Evolutionary conservation across 2,888 invertebrate species (phyloP).

Genomic region (Syrphus vitripennis): DNA sequence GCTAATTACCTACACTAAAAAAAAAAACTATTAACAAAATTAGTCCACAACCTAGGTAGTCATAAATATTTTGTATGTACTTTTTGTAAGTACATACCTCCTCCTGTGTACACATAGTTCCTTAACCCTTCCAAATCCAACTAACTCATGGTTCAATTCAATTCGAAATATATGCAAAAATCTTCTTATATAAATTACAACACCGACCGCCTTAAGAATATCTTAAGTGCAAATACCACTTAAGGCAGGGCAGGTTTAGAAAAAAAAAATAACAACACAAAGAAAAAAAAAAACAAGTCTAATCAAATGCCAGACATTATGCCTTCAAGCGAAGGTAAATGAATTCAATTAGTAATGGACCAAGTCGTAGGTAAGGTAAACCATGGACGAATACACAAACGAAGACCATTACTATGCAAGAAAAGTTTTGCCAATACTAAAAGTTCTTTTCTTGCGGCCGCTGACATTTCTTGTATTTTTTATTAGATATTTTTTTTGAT

Average conservation of each 20-base stretch:
- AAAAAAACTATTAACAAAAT: too few species aligned
- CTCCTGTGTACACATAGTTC: not conserved
- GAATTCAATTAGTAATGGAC: constrained; percentile 60
- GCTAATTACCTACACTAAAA: too few species aligned
- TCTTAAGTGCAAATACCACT: constrained; percentile 63
- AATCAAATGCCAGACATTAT: constrained; percentile 22
- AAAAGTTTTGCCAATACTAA: constrained; percentile 17
- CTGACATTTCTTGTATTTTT: constrained; percentile 51
- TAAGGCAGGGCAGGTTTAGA: constrained; percentile 28
- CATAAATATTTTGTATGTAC: too few species aligned
- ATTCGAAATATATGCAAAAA: constrained; percentile 31
- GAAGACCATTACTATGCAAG: constrained; percentile 11
- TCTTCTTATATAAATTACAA: constrained; percentile 37
- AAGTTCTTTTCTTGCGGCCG: not conserved
- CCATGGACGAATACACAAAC: not conserved
- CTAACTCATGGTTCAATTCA: not conserved
- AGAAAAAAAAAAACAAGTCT: not conserved
- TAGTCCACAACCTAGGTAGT: too few species aligned
- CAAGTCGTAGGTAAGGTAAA: not conserved
- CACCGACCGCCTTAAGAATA: constrained; percentile 16
- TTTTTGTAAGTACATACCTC: too few species aligned
- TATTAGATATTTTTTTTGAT: constrained; percentile 43
- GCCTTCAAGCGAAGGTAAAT: constrained; percentile 48
- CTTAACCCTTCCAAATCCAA: not conserved
- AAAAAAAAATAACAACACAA: not conserved